phyloP scores from a whole-genome alignment of 2,888 invertebrate genomes.

The Sinopyrophorus schimmeli region DNA sequence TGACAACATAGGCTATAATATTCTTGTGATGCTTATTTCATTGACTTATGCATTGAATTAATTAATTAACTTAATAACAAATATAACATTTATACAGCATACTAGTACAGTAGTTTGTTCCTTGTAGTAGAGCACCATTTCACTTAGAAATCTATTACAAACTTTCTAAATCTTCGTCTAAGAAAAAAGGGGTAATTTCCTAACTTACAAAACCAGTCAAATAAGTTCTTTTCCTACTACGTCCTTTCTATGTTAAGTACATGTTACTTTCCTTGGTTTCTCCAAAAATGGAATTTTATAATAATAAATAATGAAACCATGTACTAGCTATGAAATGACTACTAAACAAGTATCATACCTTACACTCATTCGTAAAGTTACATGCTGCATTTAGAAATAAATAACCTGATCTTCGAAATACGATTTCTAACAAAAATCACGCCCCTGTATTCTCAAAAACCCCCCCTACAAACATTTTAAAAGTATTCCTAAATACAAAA shows the following conservation, averaged over 20 bases:
- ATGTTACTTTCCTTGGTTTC: neutral
- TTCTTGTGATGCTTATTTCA: neutral
- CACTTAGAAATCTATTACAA: slow-evolving; percentile 17
- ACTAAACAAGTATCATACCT: slow-evolving; percentile 1
- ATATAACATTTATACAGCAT: slow-evolving; percentile 14
- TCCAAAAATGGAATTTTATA: slow-evolving; percentile 9
- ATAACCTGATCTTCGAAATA: slow-evolving; percentile 8
- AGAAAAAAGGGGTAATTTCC: slow-evolving; percentile 9
- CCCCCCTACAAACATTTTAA: slow-evolving; percentile 31
- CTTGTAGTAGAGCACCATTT: slow-evolving; percentile 23
- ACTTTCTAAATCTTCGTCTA: slow-evolving; percentile 16
- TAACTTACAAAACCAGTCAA: slow-evolving; percentile 12
- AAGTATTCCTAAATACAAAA: slow-evolving; percentile 43
- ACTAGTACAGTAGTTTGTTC: slow-evolving; percentile 16
- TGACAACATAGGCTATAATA: slow-evolving; percentile 7
- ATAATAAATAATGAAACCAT: slow-evolving; percentile 7
- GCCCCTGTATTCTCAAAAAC: slow-evolving; percentile 30
- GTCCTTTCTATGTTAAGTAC: slow-evolving; percentile 18
- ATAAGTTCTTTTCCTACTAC: too few relatives aligned
- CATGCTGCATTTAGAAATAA: slow-evolving; percentile 5
- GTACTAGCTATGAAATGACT: slow-evolving; percentile 11
- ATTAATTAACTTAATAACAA: slow-evolving; percentile 11
- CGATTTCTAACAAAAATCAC: slow-evolving; percentile 13
- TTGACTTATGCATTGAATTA: slow-evolving; percentile 1
- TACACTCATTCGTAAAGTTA: neutral